Percentiles rank a stretch among this genome's conserved stretches.
phyloP scores from a whole-genome alignment of 1,140 invertebrate genomes.

The Subanguina moxae region DNA sequence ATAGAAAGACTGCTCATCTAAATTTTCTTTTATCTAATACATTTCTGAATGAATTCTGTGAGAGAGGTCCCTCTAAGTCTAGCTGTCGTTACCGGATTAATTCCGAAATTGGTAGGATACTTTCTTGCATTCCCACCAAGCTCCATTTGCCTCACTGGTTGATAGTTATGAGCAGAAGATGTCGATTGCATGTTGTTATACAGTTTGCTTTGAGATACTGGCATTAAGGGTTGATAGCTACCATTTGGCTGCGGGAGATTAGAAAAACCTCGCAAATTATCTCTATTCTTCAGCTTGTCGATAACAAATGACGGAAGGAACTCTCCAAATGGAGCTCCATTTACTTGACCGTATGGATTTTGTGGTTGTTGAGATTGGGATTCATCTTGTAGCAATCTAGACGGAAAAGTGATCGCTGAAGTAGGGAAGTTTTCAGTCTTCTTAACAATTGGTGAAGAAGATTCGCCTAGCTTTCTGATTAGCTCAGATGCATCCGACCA shows the following conservation, averaged over 20 bases:
- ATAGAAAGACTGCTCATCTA: too few species aligned
- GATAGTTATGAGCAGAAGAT: neutral
- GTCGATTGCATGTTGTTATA: neutral
- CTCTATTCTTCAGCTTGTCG: too few species aligned
- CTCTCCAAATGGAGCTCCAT: conserved; percentile 1
- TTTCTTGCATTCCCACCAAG: neutral
- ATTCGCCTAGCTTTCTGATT: too few species aligned
- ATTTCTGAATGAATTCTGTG: neutral
- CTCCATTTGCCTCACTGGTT: neutral
- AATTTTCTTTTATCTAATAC: too few species aligned
- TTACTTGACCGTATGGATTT: neutral
- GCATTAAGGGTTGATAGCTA: neutral
- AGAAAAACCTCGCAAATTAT: neutral
- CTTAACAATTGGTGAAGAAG: too few species aligned
- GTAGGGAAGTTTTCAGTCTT: too few species aligned
- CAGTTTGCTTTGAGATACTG: neutral
- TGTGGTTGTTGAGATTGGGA: neutral
- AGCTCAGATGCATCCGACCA: neutral
- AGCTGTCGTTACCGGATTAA: neutral
- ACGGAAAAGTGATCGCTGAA: too few species aligned
- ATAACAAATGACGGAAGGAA: too few species aligned
- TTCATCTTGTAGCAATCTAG: neutral
- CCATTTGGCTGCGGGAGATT: neutral
- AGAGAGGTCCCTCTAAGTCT: neutral
- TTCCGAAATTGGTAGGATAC: neutral